Percentiles rank a stretch among this genome's conserved stretches.
Conservation (phyloP, 2,797 vertebrate species). For the Sphenodon punctatus region DNA sequence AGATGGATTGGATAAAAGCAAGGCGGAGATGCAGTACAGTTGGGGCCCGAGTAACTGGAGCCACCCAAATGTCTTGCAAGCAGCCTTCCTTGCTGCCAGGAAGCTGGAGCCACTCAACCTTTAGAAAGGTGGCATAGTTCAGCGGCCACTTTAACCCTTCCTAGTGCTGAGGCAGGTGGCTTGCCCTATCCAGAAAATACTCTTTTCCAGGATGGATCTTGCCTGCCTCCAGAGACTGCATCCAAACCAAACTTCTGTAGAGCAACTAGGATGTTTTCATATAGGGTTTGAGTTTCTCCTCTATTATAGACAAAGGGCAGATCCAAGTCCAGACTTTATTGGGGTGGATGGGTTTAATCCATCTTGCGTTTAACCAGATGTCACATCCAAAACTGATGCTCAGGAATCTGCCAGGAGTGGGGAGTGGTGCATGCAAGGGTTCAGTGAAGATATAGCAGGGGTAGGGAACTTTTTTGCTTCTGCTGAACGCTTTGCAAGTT, state of each 20-base stretch:
- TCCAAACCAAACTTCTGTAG: too few relatives aligned
- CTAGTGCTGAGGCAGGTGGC: accelerated
- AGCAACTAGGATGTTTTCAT: neutral
- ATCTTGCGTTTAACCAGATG: neutral
- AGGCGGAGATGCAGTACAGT: accelerated
- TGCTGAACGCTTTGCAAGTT: too few relatives aligned
- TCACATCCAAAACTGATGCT: neutral
- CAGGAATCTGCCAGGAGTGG: neutral
- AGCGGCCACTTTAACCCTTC: neutral
- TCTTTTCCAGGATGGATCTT: neutral
- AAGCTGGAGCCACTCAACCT: accelerated
- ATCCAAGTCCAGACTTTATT: neutral
- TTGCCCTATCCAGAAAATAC: accelerated
- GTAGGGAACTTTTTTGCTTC: too few relatives aligned
- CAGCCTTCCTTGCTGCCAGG: neutral
- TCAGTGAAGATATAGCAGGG: neutral
- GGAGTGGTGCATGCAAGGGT: neutral
- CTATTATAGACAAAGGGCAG: too few relatives aligned
- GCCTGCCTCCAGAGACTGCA: neutral
- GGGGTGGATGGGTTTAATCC: neutral
- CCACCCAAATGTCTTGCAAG: neutral
- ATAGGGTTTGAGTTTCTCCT: too few relatives aligned
- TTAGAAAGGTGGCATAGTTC: neutral
- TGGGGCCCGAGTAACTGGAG: neutral
- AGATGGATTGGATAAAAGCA: neutral